Evolutionary conservation across 2,113 vertebrate species (phyloP).

Genomic region (Ceyx melanurus): DNA sequence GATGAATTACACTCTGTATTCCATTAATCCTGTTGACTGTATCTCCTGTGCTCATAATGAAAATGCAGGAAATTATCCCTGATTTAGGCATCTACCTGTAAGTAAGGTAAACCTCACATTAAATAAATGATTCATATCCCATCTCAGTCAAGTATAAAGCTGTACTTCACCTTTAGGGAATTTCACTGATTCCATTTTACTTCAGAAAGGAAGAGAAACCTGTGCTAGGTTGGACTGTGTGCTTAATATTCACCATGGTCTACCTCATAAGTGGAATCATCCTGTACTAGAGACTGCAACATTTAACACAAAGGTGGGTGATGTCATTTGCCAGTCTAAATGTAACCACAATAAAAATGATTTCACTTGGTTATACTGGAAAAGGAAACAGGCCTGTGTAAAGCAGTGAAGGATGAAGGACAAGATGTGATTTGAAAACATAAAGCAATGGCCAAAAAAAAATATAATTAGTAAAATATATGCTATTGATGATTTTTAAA

Average conservation of each 20-base stretch:
- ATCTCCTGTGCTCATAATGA: not conserved
- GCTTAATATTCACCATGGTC: not conserved
- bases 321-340: not conserved
- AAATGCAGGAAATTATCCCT: not conserved
- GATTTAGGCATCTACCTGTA: not conserved
- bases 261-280: not conserved
- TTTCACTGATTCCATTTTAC: not conserved
- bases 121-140: not conserved
- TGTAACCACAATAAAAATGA: not conserved
- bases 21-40: not conserved
- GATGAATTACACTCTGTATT: not conserved
- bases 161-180: not conserved
- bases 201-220: not conserved
- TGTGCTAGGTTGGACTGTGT: not conserved
- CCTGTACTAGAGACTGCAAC: not conserved
- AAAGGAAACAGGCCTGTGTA: not conserved
- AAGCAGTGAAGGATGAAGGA: not conserved
- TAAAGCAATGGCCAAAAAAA: not conserved
- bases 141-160: not conserved
- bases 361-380: not conserved
- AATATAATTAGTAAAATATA: not conserved
- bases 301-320: not conserved
- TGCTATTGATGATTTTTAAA: not conserved
- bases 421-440: not conserved
- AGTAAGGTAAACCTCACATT: not conserved